Percentiles rank a stretch among this genome's conserved stretches.
Conservation (phyloP, 2,113 vertebrate genomes). For the Lontra canadensis region DNA sequence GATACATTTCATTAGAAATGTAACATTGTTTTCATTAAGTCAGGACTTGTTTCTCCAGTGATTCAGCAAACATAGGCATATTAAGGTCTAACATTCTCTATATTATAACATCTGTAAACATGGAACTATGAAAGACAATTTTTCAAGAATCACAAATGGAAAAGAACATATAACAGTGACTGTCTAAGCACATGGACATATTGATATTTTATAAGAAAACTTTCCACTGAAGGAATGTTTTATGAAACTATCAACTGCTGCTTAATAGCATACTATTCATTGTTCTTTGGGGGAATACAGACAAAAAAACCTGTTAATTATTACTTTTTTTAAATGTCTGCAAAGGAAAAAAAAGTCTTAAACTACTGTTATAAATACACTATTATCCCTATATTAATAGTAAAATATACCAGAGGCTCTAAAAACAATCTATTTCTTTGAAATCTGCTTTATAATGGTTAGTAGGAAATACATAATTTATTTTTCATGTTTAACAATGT, state of each 20-base stretch:
- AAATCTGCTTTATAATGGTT: neutral
- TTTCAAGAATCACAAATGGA: neutral
- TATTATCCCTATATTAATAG: neutral
- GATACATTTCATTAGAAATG: slow-evolving; percentile 42
- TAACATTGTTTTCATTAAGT: slow-evolving; percentile 47
- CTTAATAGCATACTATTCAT: neutral
- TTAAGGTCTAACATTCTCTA: neutral
- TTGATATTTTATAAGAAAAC: neutral
- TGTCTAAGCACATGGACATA: neutral
- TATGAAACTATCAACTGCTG: slow-evolving; percentile 2
- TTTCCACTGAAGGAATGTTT: neutral
- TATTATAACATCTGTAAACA: neutral
- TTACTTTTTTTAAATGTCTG: slow-evolving; percentile 39
- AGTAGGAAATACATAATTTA: neutral
- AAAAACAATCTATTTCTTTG: neutral
- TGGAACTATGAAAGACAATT: neutral
- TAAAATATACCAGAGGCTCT: neutral
- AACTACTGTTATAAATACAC: neutral
- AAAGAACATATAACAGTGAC: neutral
- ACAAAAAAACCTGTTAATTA: slow-evolving; percentile 26
- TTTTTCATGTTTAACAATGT: neutral
- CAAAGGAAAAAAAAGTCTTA: neutral
- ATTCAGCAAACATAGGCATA: neutral
- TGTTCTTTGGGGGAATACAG: slow-evolving; percentile 15
- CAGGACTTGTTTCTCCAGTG: neutral